A percentile compares a stretch with the other conserved stretches of the same genome.
Evolutionary conservation across 2,113 vertebrate species (phyloP).

Genomic region (Mesoclemmys tuberculata): DNA sequence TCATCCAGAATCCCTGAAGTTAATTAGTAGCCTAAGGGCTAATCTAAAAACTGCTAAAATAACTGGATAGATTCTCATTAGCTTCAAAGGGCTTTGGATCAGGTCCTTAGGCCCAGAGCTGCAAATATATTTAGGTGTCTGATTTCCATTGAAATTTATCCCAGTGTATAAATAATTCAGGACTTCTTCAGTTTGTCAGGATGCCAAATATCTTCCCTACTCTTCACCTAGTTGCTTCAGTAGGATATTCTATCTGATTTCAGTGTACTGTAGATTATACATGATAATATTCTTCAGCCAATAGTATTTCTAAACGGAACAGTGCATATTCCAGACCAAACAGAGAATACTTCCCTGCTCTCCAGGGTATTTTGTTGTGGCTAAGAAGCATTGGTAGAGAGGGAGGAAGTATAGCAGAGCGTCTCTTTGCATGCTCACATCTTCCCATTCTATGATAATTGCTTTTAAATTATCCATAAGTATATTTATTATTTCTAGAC

Average conservation of each 20-base stretch:
- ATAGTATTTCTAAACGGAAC: neutral
- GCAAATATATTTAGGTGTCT: neutral
- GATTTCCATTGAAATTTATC: neutral
- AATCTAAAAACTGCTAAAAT: neutral
- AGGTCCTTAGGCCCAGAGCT: neutral
- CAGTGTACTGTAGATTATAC: neutral
- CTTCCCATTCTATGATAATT: neutral
- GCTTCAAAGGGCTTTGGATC: neutral
- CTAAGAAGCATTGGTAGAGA: neutral
- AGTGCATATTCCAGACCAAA: neutral
- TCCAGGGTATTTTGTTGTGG: neutral
- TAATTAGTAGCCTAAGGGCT: neutral
- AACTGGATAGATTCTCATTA: neutral
- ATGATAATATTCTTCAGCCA: neutral
- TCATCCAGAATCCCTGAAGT: neutral
- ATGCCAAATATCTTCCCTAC: neutral
- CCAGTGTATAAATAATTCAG: neutral
- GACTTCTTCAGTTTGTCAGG: neutral
- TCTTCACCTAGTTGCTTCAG: neutral
- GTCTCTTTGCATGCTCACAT: neutral
- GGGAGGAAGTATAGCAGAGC: neutral
- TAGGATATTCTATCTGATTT: neutral
- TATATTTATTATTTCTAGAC: neutral
- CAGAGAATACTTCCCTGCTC: neutral
- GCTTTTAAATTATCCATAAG: neutral